Evolutionary conservation across 2,888 invertebrate species (phyloP), one percentile per base, ranked within the genome.

Genomic region (Sthenelais limicola): DNA sequence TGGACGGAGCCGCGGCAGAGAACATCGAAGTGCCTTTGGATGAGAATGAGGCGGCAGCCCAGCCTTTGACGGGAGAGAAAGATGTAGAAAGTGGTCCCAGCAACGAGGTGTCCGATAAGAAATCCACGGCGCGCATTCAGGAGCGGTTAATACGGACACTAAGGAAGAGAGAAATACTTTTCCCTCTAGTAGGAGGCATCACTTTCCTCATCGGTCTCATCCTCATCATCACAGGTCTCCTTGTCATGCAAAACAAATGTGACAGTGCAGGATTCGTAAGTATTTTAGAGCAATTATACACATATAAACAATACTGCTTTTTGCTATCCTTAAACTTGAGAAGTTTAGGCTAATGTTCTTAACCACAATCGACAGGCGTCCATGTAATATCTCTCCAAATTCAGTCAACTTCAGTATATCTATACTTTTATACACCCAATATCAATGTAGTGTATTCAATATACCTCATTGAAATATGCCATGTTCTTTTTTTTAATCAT

Each of bases 201-300:
- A 54, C 70, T 12, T 70, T 70, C 70, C 70, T 70, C 12, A 32
- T 70, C n/a, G 70, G 70, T 24, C 54, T 70, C 24, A 70, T 70
- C 56, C 49, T 70, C 51, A 70, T 70, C 52, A 70, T 70, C 49
- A 33, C 33, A 1, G 70, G 47, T 7, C 70, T 70, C 26, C 35
- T 70, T 54, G 47, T 70, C 38, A 56, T 70, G 70, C 70, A 70
- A 43, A 43, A 56, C 54, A 70, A 70, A 56, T 70, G 70, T 32
- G 70, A 70, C 54, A 38, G 43, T 15, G 33, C 32, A 2, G 49
- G 21, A 1, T 33, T 21, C 28, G 70, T 70, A 38, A 52, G 70
- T 24, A 5, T n/a, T 32, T 18, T n/a, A n/a, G n/a, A n/a, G n/a
- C n/a, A n/a, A n/a, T n/a, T n/a, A n/a, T n/a, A n/a, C n/a, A n/a